Conservation (phyloP, 2,888 invertebrate species). For the Plagiodera versicolora region DNA sequence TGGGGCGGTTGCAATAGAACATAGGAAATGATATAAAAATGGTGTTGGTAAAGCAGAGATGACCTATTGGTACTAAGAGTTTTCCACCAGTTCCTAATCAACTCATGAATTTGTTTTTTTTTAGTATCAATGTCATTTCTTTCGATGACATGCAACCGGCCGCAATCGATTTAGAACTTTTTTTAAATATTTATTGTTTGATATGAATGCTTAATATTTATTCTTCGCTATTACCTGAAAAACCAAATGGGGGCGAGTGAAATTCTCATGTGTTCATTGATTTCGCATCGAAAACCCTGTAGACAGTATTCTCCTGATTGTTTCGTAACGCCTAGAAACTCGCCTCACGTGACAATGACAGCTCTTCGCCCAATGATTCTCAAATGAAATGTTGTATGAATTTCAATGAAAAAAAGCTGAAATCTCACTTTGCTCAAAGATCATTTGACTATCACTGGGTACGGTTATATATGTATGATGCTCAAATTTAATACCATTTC, state of each 20-base stretch:
- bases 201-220: constrained; percentile 26
- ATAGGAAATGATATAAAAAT: constrained; percentile 5
- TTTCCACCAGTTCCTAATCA: background rate
- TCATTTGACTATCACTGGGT: constrained; percentile 1
- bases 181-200: constrained; percentile 30
- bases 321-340: background rate
- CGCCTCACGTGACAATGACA: constrained; percentile 6
- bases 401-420: background rate
- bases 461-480: background rate
- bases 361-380: constrained; percentile 6
- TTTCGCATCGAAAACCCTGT: constrained; percentile 12
- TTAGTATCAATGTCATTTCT: constrained; percentile 10
- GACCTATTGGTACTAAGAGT: background rate
- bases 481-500: background rate
- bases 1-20: constrained; percentile 31
- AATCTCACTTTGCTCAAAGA: constrained; percentile 7
- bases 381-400: constrained; percentile 6
- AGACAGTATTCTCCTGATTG: constrained; percentile 7
- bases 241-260: constrained; percentile 5
- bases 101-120: constrained; percentile 5
- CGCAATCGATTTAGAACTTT: constrained; percentile 23
- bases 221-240: constrained; percentile 31
- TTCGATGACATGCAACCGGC: constrained; percentile 22
- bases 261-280: constrained; percentile 9
- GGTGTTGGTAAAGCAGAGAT: background rate